A percentile compares a stretch with the other conserved stretches of the same genome.
These are phyloP conservation scores for Orius laevigatus DNA, from an alignment of 1,140 invertebrate species.

Conservation along the genomic window DNA sequence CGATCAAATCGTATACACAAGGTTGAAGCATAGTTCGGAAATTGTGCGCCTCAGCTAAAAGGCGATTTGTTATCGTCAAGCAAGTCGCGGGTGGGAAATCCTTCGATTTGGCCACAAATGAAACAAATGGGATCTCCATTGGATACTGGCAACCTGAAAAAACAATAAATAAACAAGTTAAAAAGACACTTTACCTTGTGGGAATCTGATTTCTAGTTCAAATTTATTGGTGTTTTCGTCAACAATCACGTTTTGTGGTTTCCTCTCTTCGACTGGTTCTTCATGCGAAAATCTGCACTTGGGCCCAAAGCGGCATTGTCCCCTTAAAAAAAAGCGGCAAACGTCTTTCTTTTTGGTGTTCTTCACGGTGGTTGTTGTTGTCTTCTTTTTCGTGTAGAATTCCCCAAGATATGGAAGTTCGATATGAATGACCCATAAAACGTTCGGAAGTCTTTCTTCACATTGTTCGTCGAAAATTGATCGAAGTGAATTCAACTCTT, in stretches of 20 bases:
- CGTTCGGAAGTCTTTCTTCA: constrained; percentile 41
- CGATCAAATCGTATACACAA: constrained; percentile 47
- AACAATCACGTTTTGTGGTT: constrained; percentile 25
- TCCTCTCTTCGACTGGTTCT: constrained; percentile 26
- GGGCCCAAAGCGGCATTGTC: constrained; percentile 46
- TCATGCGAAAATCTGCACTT: constrained; percentile 59
- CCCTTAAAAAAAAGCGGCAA: constrained; percentile 48
- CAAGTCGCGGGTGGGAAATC: constrained; percentile 39
- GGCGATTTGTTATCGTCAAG: constrained; percentile 40
- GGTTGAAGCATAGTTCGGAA: constrained; percentile 46
- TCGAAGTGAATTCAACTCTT: constrained; percentile 52
- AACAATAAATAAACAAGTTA: background rate
- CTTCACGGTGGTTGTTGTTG: constrained; percentile 7
- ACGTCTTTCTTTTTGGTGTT: constrained; percentile 39
- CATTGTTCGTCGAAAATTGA: constrained; percentile 55
- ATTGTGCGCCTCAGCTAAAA: constrained; percentile 43
- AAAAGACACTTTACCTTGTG: constrained; percentile 30
- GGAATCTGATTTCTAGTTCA: constrained; percentile 55
- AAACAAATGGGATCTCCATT: constrained; percentile 47
- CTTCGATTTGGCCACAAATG: constrained; percentile 39
- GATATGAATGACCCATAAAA: constrained; percentile 46
- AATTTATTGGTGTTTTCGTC: constrained; percentile 27
- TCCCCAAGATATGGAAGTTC: constrained; percentile 47
- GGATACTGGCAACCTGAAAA: constrained; percentile 40
- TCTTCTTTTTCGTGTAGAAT: constrained; percentile 24